Conservation (phyloP, 1,140 invertebrate species). For the Zaprionus camerounensis region DNA sequence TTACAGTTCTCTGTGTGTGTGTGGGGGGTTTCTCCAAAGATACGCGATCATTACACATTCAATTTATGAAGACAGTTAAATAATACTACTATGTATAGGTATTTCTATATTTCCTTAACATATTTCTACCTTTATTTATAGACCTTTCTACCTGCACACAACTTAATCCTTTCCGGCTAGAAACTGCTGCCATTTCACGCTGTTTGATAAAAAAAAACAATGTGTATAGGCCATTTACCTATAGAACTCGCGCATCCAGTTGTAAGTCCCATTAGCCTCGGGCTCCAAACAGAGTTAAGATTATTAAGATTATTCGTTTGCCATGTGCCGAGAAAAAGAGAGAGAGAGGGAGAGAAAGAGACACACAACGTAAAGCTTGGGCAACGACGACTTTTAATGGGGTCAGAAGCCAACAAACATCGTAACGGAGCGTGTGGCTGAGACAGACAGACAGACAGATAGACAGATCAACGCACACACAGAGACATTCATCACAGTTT, state of each 20-base stretch:
- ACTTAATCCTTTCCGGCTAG: background rate
- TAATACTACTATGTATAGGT: background rate
- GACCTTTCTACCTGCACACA: background rate
- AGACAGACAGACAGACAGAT: background rate
- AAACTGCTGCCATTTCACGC: conserved; percentile 9
- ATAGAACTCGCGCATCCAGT: conserved; percentile 14
- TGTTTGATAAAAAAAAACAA: conserved; percentile 13
- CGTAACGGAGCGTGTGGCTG: conserved; percentile 42
- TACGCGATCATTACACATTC: background rate
- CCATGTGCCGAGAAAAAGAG: conserved; percentile 14
- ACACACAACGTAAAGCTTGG: conserved; percentile 11
- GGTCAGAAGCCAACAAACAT: conserved; percentile 54
- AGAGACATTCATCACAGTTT: conserved; percentile 38
- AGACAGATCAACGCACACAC: conserved; percentile 11
- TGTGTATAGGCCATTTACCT: conserved; percentile 39
- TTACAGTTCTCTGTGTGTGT: background rate
- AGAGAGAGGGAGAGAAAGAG: too few species aligned
- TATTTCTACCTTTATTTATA: background rate
- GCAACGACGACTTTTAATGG: conserved; percentile 37
- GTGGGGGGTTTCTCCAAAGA: background rate
- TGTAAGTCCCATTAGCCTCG: conserved; percentile 22
- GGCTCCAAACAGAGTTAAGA: conserved; percentile 10
- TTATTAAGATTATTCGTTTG: conserved; percentile 45
- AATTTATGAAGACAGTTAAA: background rate
- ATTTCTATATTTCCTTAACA: background rate